These are phyloP conservation scores for Tapera naevia DNA, from an alignment of 2,797 vertebrate genomes.

Conservation along the genomic window DNA sequence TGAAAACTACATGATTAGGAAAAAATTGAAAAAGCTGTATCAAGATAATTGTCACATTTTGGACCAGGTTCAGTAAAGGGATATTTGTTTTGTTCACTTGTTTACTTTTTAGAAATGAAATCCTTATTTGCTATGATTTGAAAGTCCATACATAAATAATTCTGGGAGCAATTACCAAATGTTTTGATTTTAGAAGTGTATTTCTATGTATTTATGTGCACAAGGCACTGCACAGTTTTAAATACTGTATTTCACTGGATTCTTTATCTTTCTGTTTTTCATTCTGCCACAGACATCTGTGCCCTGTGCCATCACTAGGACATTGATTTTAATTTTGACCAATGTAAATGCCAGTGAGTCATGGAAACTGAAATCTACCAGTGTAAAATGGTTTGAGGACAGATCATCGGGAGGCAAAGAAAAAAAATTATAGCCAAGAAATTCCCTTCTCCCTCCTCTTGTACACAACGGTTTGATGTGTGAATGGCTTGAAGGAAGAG, in stretches of 20 bases:
- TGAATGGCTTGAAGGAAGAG: slow-evolving; percentile 8
- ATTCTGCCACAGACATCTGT: not conserved
- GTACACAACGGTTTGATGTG: not conserved
- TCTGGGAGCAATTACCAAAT: not conserved
- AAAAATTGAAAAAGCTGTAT: not conserved
- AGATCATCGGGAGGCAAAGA: not conserved
- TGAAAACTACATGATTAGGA: not conserved
- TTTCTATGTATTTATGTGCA: not conserved
- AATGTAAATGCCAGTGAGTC: not conserved
- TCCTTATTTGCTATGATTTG: not conserved
- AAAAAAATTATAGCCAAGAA: not conserved
- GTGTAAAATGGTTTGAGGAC: not conserved
- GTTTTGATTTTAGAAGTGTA: not conserved
- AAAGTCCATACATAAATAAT: not conserved
- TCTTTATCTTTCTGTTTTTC: not conserved
- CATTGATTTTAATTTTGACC: not conserved
- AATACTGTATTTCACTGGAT: not conserved
- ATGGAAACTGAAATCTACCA: not conserved
- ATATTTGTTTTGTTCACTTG: not conserved
- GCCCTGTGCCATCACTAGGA: rapidly evolving
- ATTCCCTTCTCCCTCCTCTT: not conserved
- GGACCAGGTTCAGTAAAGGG: not conserved
- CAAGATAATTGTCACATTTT: not conserved
- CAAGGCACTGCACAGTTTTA: not conserved
- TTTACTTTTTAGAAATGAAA: not conserved